Evolutionary conservation across 2,797 vertebrate genomes (phyloP), one percentile per base, ranked within the genome.

Genomic region (Myioborus miniatus): DNA sequence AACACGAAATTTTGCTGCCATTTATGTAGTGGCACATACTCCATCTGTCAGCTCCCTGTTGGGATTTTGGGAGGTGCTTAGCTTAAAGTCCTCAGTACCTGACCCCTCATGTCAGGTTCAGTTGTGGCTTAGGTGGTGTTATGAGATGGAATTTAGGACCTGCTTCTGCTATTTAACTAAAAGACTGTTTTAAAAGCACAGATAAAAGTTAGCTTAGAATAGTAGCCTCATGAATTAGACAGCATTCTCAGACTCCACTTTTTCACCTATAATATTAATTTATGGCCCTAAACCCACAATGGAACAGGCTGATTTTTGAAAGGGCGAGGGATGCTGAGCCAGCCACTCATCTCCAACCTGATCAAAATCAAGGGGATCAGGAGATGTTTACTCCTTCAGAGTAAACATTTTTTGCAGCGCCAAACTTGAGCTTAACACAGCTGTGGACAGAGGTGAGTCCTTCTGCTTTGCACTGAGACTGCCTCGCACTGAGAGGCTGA

Each of bases 11-110:
- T 68, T 49, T 27, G 15, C 50, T 49, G 8, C 17, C 2, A 0
- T 26, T 21, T 32, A 8, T 1, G 0, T 3, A 17, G 12, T 0
- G 5, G 47, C 36, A 59, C 24, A 0, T 12, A 2, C 9, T 43
- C 36, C 8, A 24, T 8, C 68, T 32, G 8, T 12, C n/a, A 50
- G 55, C 5, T 49, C 52, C 16, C 24, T 6, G 24, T 0, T 15
- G 24, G 43, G 55, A 27, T 37, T 30, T 70, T 68, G 39, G 22
- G 47, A 95, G 39, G 3, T 34, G 21, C 37, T 75, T 19, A 22
- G 34, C 16, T 0, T 36, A 14, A 63, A 63, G 19, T 52, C 49
- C 24, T 75, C 58, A 15, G 53, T 14, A 21, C 49, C 3, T 62
- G 65, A 44, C 39, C 26, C 15, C 18, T 6, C 8, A 36, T 53